A percentile compares a stretch with the other conserved stretches of the same genome.
Conservation (phyloP, 2,888 invertebrate genomes). For the Prosapia bicincta region DNA sequence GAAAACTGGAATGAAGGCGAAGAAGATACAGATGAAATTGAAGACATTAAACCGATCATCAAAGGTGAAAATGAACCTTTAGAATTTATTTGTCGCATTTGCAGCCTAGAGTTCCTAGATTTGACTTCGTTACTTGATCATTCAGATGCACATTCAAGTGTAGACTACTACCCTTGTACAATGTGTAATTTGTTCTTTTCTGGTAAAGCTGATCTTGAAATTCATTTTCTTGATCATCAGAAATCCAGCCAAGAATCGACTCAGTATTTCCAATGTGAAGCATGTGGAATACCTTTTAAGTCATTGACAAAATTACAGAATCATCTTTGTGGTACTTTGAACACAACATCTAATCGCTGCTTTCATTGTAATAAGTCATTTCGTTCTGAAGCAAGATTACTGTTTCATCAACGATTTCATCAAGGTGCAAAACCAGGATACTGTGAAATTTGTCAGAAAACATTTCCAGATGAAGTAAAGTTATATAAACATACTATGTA, state of each 20-base stretch:
- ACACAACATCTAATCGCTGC: slow-evolving; percentile 29
- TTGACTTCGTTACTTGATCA: slow-evolving; percentile 31
- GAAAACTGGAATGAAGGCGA: slow-evolving; percentile 11
- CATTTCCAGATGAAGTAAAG: slow-evolving; percentile 38
- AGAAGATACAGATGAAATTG: slow-evolving; percentile 4
- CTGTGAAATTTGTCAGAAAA: slow-evolving; percentile 37
- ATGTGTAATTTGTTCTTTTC: slow-evolving; percentile 31
- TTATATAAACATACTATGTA: slow-evolving; percentile 35
- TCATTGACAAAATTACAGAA: slow-evolving; percentile 17
- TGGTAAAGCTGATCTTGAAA: slow-evolving; percentile 30
- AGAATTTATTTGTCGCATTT: slow-evolving; percentile 29
- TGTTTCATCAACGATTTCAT: slow-evolving; percentile 35
- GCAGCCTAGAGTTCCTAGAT: slow-evolving; percentile 29
- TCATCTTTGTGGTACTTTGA: slow-evolving; percentile 19
- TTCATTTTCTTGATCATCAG: slow-evolving; percentile 30
- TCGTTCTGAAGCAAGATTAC: slow-evolving; percentile 30
- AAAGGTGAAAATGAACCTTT: slow-evolving; percentile 22
- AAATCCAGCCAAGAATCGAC: slow-evolving; percentile 1
- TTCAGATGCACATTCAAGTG: slow-evolving; percentile 32
- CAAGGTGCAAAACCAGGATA: slow-evolving; percentile 31
- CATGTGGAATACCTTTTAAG: slow-evolving; percentile 30
- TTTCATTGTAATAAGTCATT: slow-evolving; percentile 34
- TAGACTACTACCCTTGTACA: slow-evolving; percentile 33
- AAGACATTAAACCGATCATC: slow-evolving; percentile 14
- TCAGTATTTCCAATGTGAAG: slow-evolving; percentile 27